A percentile compares a stretch with the other conserved stretches of the same genome.
phyloP scores from a whole-genome alignment of 2,797 vertebrate species.

The Tenualosa ilisha region DNA sequence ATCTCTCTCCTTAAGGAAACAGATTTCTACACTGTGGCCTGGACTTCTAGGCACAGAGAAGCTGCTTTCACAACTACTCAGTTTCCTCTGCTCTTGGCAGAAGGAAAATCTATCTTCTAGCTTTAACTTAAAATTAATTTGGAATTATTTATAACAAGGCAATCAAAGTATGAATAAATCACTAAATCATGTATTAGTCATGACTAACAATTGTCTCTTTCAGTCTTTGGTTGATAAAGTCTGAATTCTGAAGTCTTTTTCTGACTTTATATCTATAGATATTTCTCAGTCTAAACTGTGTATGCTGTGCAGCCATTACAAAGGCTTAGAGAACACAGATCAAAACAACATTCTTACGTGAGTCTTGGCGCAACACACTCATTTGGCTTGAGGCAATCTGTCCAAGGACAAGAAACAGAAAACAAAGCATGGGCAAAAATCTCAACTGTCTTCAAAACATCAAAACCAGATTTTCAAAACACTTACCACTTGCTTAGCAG shows the following conservation, averaged over 20 bases:
- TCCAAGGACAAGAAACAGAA: neutral
- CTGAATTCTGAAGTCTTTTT: neutral
- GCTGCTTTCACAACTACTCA: neutral
- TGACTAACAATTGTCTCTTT: neutral
- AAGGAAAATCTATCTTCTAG: neutral
- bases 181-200: neutral
- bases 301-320: neutral
- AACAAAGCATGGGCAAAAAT: neutral
- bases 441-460: neutral
- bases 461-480: slow-evolving; percentile 1
- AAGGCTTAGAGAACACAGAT: slow-evolving; percentile 7
- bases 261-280: neutral
- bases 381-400: slow-evolving; percentile 7
- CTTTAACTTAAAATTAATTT: neutral
- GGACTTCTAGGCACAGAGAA: neutral
- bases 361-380: neutral
- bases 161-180: neutral
- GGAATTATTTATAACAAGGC: neutral
- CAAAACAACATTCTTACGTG: slow-evolving; percentile 25
- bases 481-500: neutral
- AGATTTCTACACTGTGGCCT: neutral
- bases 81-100: neutral
- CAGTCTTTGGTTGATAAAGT: neutral
- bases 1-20: neutral
- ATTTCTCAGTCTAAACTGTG: no score